phyloP scores from a whole-genome alignment of 2,113 vertebrate species.

The Dasyornis broadbenti region DNA sequence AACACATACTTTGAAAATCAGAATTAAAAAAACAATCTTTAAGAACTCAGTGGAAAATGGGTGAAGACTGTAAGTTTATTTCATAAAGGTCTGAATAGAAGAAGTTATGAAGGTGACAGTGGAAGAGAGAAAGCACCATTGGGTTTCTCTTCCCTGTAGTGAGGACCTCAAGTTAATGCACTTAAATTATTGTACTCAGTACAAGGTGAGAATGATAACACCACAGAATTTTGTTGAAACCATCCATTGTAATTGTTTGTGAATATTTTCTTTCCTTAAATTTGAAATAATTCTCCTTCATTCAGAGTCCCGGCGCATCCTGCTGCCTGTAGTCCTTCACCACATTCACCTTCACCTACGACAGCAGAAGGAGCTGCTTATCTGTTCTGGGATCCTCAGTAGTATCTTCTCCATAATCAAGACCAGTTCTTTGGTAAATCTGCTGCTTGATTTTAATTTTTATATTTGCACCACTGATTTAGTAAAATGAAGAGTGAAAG shows the following conservation, averaged over 20 bases:
- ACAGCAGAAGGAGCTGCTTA: constrained; percentile 96
- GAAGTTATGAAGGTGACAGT: background rate
- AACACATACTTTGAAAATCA: background rate
- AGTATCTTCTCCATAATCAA: constrained; percentile 97
- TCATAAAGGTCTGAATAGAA: background rate
- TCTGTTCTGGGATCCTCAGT: constrained; percentile 96
- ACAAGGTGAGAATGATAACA: background rate
- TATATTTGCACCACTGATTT: background rate
- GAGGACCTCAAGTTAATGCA: background rate
- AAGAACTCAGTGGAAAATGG: background rate
- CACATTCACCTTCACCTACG: constrained; percentile 96
- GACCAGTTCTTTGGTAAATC: constrained; percentile 78
- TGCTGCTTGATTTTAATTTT: background rate
- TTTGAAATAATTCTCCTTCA: constrained; percentile 3
- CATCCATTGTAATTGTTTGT: background rate
- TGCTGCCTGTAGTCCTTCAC: constrained; percentile 94
- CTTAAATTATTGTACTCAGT: background rate
- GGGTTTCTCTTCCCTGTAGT: background rate
- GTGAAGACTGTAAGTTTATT: background rate
- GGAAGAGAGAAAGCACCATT: background rate
- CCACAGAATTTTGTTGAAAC: background rate
- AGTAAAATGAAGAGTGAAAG: background rate
- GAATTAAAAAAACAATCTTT: background rate
- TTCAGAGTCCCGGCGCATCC: constrained; percentile 92
- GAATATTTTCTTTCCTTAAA: background rate